Evolutionary conservation across 1,140 invertebrate genomes (phyloP), one percentile per base, ranked within the genome.

Genomic region (Spodoptera frugiperda): DNA sequence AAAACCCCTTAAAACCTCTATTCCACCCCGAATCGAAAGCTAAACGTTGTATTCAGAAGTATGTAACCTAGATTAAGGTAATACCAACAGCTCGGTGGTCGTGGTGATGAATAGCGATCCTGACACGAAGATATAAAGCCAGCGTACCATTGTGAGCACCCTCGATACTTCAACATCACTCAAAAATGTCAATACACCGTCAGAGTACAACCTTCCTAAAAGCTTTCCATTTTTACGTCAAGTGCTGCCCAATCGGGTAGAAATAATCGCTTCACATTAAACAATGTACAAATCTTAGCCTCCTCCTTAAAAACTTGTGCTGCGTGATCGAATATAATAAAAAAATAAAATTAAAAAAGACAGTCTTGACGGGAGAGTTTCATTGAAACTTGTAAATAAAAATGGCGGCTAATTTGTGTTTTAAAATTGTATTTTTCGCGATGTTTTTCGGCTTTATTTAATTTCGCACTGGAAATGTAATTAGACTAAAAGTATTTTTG

Each of bases 201-300:
- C 67, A 70, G 55, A 55, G 57, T 46, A 72, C 17, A 44, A 30
- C 30, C 68, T 71, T 71, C 53, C 19, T 72, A 72, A 72, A 72
- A 72, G 68, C 51, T 72, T 72, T 57, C 53, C 51, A 72, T 72
- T 72, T 72, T 72, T 72, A 54, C 57, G 68, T 72, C 53, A 72
- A 72, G 53, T 57, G 33, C 53, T 72, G 68, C 17, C 68, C 68
- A 72, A 72, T 72, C 51, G 68, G 51, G 68, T 54, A 57, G 53
- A 57, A 72, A 54, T 57, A 57, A 72, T 57, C 51, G 17, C 68
- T 46, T 72, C 68, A 55, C 53, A 57, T 72, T 72, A 72, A 72
- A 72, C 46, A 57, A 72, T 33, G 68, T 72, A 57, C 68, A 14
- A 72, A 39, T 25, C 11, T 68, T 44, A 54, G 51, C 39, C 33